A percentile compares a stretch with the other conserved stretches of the same genome.
phyloP scores from a whole-genome alignment of 2,888 invertebrate genomes.

The Trichogramma dendrolimi region DNA sequence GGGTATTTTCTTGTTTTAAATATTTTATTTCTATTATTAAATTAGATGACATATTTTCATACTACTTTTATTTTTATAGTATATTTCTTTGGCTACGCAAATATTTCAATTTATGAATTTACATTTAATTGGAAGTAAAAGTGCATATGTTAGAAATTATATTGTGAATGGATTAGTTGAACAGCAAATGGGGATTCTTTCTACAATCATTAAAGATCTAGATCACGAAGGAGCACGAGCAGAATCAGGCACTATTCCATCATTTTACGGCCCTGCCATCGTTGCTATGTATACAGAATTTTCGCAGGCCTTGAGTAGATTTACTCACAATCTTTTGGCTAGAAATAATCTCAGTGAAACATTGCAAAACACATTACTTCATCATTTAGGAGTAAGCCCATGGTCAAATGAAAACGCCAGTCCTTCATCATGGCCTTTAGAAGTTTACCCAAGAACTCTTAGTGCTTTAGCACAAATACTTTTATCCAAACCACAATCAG shows the following conservation, averaged over 20 bases:
- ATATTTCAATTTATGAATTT: slow-evolving; percentile 83
- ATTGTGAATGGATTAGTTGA: slow-evolving; percentile 73
- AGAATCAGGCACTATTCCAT: slow-evolving; percentile 72
- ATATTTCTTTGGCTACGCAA: slow-evolving; percentile 79
- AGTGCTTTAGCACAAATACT: slow-evolving; percentile 77
- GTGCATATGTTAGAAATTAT: slow-evolving; percentile 64
- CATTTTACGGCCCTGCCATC: slow-evolving; percentile 69
- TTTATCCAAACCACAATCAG: slow-evolving; percentile 73
- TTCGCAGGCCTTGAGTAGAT: slow-evolving; percentile 73
- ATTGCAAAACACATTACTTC: slow-evolving; percentile 68
- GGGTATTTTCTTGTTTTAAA: slow-evolving; percentile 50
- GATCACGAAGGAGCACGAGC: slow-evolving; percentile 84
- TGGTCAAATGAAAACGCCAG: slow-evolving; percentile 62
- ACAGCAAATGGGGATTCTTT: slow-evolving; percentile 83
- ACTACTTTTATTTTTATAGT: slow-evolving; percentile 55
- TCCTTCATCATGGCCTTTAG: slow-evolving; percentile 67
- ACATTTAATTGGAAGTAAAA: slow-evolving; percentile 72
- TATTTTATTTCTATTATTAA: not conserved
- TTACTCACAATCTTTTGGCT: slow-evolving; percentile 72
- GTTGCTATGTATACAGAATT: slow-evolving; percentile 71
- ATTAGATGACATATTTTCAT: slow-evolving; percentile 7
- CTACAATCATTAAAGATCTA: slow-evolving; percentile 83
- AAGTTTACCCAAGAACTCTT: slow-evolving; percentile 72
- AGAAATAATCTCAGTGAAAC: slow-evolving; percentile 64
- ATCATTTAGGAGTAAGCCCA: slow-evolving; percentile 72